Percentiles rank a stretch among this genome's conserved stretches.
Conservation (phyloP, 2,888 invertebrate species). For the Nycteola revayana region DNA sequence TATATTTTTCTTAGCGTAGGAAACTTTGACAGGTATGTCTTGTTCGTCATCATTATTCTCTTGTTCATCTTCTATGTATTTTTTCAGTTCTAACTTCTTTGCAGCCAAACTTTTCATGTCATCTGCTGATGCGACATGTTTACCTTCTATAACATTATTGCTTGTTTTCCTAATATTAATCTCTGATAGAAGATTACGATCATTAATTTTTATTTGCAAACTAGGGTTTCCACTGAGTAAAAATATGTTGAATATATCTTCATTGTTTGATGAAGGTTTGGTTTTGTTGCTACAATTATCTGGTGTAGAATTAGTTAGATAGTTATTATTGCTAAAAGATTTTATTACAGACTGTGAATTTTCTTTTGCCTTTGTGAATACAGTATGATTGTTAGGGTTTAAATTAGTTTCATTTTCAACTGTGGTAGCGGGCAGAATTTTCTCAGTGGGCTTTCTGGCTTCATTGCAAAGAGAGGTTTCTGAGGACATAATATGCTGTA, state of each 20-base stretch:
- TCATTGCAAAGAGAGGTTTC: slow-evolving; percentile 39
- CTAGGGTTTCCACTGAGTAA: slow-evolving; percentile 42
- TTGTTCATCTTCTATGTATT: slow-evolving; percentile 34
- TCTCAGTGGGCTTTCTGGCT: slow-evolving; percentile 14
- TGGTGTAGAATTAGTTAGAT: slow-evolving; percentile 48
- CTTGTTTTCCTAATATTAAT: slow-evolving; percentile 50
- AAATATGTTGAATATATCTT: slow-evolving; percentile 53
- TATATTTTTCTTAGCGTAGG: slow-evolving; percentile 63
- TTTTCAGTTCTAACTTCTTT: slow-evolving; percentile 51
- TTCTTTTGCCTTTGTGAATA: slow-evolving; percentile 9
- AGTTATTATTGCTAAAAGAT: slow-evolving; percentile 57
- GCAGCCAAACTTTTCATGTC: slow-evolving; percentile 52
- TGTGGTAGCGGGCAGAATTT: too few relatives aligned
- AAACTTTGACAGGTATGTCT: slow-evolving; percentile 63
- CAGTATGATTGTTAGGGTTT: slow-evolving; percentile 7
- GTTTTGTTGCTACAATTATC: slow-evolving; percentile 37
- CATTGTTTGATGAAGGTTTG: slow-evolving; percentile 23
- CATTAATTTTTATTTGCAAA: slow-evolving; percentile 53
- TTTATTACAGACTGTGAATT: slow-evolving; percentile 34
- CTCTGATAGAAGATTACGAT: slow-evolving; percentile 57
- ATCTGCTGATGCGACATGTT: slow-evolving; percentile 55
- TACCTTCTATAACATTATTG: slow-evolving; percentile 17
- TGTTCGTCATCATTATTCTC: slow-evolving; percentile 39
- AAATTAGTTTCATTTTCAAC: slow-evolving; percentile 13
- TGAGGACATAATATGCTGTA: slow-evolving; percentile 59